Conservation (phyloP, 2,888 invertebrate genomes). For the Sinhomidia bicolor region DNA sequence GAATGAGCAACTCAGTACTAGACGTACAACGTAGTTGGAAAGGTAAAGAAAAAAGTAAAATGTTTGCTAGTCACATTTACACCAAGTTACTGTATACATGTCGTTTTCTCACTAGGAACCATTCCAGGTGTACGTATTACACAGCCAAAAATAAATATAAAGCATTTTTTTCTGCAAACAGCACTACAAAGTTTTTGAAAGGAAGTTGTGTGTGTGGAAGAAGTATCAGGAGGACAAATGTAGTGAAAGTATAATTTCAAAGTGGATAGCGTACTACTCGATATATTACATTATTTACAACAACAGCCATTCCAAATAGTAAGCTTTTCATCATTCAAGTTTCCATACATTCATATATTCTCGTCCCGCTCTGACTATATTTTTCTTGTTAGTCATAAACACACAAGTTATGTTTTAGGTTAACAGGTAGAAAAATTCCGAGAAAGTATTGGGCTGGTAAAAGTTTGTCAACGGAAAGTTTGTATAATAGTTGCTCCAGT, state of each 20-base stretch:
- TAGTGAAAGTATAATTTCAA: neutral
- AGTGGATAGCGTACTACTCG: neutral
- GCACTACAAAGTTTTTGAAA: neutral
- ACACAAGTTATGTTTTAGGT: neutral
- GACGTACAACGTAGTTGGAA: neutral
- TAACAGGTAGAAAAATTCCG: constrained; percentile 10
- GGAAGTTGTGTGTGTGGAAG: neutral
- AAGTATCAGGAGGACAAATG: neutral
- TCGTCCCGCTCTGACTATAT: neutral
- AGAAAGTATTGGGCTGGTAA: neutral
- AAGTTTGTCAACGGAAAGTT: constrained; percentile 1
- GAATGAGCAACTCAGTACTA: neutral
- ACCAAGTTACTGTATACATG: neutral
- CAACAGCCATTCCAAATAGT: constrained; percentile 4
- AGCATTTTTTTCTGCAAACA: constrained; percentile 2
- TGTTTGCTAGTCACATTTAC: neutral
- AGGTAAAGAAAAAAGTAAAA: neutral
- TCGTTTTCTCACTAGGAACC: too few species aligned
- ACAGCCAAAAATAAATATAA: neutral
- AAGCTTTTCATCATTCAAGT: neutral
- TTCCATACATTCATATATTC: too few species aligned
- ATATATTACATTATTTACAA: constrained; percentile 13
- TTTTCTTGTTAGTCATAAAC: neutral
- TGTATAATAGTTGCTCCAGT: neutral
- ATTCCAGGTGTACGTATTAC: too few species aligned